Conservation (phyloP, 1,140 invertebrate species). For the Drosophila insularis region DNA sequence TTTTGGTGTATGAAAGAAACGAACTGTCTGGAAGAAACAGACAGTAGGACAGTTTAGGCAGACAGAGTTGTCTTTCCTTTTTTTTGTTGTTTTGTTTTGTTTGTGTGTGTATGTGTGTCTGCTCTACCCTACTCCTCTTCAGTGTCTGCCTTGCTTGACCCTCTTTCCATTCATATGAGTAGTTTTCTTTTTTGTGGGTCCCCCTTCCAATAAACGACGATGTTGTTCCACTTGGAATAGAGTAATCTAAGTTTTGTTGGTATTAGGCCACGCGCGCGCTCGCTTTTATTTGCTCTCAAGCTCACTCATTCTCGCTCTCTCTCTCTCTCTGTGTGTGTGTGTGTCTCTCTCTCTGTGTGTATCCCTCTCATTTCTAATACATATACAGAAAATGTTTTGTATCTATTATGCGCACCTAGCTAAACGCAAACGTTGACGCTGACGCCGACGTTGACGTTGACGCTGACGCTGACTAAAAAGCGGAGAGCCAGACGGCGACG, state of each 20-base stretch:
- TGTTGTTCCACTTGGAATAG: neutral
- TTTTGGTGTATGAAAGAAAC: neutral
- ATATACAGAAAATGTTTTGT: slow-evolving; percentile 15
- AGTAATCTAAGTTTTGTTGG: too few species aligned
- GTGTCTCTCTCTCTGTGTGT: neutral
- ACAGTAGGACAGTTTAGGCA: slow-evolving; percentile 12
- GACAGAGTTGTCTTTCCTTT: slow-evolving; percentile 46
- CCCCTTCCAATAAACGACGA: too few species aligned
- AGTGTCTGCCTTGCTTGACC: neutral
- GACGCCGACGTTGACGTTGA: slow-evolving; percentile 7
- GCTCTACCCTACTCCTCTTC: neutral
- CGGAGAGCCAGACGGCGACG: slow-evolving; percentile 38
- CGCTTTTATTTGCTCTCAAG: too few species aligned
- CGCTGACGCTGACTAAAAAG: slow-evolving; percentile 10
- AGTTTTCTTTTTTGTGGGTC: too few species aligned
- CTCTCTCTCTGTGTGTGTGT: too few species aligned
- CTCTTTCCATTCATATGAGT: too few species aligned
- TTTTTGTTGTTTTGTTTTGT: slow-evolving; percentile 50
- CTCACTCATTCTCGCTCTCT: too few species aligned
- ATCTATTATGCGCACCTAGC: slow-evolving; percentile 59
- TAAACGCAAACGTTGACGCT: slow-evolving; percentile 11
- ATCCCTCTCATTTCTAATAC: slow-evolving; percentile 18
- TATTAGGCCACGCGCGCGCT: too few species aligned
- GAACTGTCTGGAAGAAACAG: slow-evolving; percentile 16
- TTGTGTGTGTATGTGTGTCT: too few species aligned